Percentiles rank a stretch among this genome's conserved stretches.
phyloP scores from a whole-genome alignment of 2,888 invertebrate species.

The Cephus pygmeus region DNA sequence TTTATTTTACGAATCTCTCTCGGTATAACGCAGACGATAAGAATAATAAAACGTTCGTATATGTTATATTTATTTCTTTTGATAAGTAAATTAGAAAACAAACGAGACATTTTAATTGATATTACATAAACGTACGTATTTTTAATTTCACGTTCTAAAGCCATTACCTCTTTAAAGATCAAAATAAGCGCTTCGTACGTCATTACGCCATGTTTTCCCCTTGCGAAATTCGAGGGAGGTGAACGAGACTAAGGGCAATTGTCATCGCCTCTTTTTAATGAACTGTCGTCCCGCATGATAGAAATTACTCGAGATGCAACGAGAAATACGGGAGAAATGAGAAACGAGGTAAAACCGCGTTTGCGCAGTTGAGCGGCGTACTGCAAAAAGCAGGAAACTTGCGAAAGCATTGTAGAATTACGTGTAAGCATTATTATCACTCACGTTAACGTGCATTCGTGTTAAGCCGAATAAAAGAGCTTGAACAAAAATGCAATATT shows the following conservation, averaged over 20 bases:
- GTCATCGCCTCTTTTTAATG: slow-evolving; percentile 43
- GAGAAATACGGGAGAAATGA: not conserved
- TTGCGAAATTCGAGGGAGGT: not conserved
- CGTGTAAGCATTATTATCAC: not conserved
- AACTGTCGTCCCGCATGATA: slow-evolving; percentile 38
- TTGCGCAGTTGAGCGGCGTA: not conserved
- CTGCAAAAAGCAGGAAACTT: not conserved
- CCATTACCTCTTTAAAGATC: not conserved
- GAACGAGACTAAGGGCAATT: slow-evolving; percentile 31
- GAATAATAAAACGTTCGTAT: not conserved
- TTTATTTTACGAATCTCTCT: not conserved
- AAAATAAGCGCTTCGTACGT: not conserved
- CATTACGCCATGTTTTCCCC: not conserved
- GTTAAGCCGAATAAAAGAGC: not conserved
- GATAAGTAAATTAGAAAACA: not conserved
- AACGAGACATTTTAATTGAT: not conserved
- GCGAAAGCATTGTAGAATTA: not conserved
- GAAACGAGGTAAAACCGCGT: not conserved
- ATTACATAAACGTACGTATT: not conserved
- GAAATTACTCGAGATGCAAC: slow-evolving; percentile 30
- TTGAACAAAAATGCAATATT: not conserved
- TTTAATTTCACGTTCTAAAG: not conserved
- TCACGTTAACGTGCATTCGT: not conserved
- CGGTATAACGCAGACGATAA: not conserved
- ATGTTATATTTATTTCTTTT: not conserved